Base-by-base conservation (phyloP, 2,113 vertebrate species). In the Marcusenius ussheri region DNA sequence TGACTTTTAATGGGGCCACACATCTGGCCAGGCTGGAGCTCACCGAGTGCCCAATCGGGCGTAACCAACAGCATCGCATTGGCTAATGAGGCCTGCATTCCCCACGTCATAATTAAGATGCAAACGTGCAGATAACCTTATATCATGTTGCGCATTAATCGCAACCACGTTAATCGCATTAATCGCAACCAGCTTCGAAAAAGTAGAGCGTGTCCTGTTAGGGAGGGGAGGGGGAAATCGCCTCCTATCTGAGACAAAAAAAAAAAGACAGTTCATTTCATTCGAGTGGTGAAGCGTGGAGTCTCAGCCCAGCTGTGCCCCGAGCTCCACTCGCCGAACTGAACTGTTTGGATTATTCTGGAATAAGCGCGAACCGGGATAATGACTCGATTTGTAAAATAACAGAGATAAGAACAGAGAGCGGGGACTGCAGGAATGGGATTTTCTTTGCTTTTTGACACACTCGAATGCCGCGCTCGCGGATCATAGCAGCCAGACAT, bases 321-420 rank as follows among this genome's bases (percentile, higher is more conserved):
- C 31, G 45, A 45, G 39, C 24, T 11, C 9, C 31, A 39, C 74
- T 83, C 45, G 35, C 87, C 74, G 39, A 80, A 39, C n/a, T 53
- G 49, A 49, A 80, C 50, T 89, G 91, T 90, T 90, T 88, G 88
- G 88, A 88, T 89, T 89, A 84, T 83, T 50, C 74, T 88, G 74
- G 85, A 91, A 88, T 51, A 62, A 83, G 24, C 9, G 49, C 77
- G n/a, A 56, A 51, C 56, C 10, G 35, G 62, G 83, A 91, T 88
- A 88, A 84, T 89, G 70, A 53, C 88, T 91, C 87, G 86, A 90
- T 84, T 91, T 91, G 47, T 91, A 66, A 45, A 83, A 51, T 85
- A 46, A 27, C 62, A 83, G 70, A 88, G 90, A 91, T 88, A 92
- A 88, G 70, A 90, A 88, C 45, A 53, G 3, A n/a, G 46, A 80